Evolutionary conservation across 2,797 vertebrate genomes (phyloP).

Genomic region (Spheniscus humboldti): DNA sequence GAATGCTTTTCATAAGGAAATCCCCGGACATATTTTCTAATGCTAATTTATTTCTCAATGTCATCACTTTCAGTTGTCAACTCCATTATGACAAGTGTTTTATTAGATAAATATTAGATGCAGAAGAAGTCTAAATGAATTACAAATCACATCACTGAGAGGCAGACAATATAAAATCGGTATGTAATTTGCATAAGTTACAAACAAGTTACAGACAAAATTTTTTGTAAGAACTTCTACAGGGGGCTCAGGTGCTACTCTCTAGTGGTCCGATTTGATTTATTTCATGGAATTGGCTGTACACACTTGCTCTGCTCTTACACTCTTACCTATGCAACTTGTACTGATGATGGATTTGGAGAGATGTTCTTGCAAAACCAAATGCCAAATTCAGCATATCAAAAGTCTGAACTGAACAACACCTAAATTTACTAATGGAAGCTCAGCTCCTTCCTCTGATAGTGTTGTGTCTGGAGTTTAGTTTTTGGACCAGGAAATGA

Average conservation of each 20-base stretch:
- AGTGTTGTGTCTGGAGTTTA: not conserved
- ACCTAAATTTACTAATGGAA: not conserved
- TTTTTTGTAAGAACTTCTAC: not conserved
- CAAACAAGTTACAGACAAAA: not conserved
- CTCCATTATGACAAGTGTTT: conserved; percentile 51
- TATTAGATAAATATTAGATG: conserved; percentile 41
- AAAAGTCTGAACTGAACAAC: not conserved
- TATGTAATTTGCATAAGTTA: not conserved
- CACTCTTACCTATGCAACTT: not conserved
- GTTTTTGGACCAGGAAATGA: not conserved
- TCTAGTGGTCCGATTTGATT: not conserved
- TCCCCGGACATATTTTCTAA: conserved; percentile 44
- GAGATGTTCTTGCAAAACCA: not conserved
- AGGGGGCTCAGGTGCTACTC: not conserved
- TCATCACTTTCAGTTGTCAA: conserved; percentile 45
- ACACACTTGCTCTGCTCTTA: not conserved
- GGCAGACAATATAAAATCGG: not conserved
- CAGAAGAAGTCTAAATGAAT: conserved; percentile 37
- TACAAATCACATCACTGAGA: conserved; percentile 27
- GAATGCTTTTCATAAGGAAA: conserved; percentile 22
- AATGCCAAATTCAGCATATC: not conserved
- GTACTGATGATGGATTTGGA: not conserved
- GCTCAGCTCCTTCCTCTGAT: not conserved
- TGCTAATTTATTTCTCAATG: conserved; percentile 14
- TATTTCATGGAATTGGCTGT: not conserved